Base-by-base conservation (phyloP, 2,797 vertebrate species). In the Enteromius viviparus region DNA sequence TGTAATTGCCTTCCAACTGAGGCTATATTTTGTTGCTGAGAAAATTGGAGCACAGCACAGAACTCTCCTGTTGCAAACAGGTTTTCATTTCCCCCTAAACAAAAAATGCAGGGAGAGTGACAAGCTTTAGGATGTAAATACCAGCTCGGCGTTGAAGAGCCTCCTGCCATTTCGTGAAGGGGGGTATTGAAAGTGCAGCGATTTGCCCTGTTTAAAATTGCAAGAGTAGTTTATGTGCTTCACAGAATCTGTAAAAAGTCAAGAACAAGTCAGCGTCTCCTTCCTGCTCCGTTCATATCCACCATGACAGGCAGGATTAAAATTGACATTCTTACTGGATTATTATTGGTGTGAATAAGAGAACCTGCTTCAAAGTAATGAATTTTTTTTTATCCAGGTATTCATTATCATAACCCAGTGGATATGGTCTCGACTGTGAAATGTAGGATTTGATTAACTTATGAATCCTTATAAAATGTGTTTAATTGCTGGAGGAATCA, bases 41-140 rank as follows among this genome's bases (percentile, higher is more conserved):
- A 89, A 88, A 91, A 92, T 91, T 89, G 92, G 87, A 53, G 77
- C 37, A 19, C 51, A 60, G 69, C 37, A 66, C 64, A 82, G 34
- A 7, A 49, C 34, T 72, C 78, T 51, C 29, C 51, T 83, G 80
- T 42, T 72, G 65, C 80, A 70, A 55, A 49, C 70, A 86, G 76
- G 70, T 86, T 82, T 84, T 84, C 42, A 85, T 88, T 83, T 85
- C 23, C 32, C 37, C 42, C 42, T 74, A 58, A 85, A 82, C 64
- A 76, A 69, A 68, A 51, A 78, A 83, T 77, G 10, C 34, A 62
- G 47, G 72, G 40, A 45, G 60, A 79, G 53, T 70, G 29, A 65
- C 74, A 42, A 83, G 70, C 60, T 66, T 68, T 76, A 55, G 34
- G 53, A 80, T 55, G 82, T 58, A 84, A 84, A 87, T 82, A 70